Conservation (phyloP, 2,113 vertebrate species). For the Chionis minor region DNA sequence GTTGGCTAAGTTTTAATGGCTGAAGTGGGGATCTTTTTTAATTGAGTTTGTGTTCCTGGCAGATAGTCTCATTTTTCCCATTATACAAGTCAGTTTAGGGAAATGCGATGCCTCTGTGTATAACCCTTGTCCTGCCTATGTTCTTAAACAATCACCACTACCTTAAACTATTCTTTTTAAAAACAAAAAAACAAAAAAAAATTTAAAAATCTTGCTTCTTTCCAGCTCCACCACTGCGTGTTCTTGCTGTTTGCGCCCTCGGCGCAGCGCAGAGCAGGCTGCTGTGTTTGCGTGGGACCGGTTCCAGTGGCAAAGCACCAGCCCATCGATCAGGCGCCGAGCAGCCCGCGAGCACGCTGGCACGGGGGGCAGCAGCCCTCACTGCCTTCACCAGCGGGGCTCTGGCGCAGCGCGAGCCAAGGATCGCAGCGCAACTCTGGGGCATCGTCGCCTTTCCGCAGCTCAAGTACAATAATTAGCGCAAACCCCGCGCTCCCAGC, state of each 20-base stretch:
- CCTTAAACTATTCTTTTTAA: neutral
- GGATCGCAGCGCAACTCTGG: neutral
- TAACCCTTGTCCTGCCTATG: neutral
- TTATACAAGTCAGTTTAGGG: neutral
- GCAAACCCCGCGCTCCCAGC: neutral
- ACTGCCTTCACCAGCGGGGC: neutral
- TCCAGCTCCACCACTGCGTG: neutral
- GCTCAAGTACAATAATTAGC: neutral
- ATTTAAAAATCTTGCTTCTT: neutral
- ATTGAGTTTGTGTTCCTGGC: neutral
- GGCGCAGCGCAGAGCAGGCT: neutral
- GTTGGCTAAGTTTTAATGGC: constrained; percentile 35
- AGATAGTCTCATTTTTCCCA: constrained; percentile 4
- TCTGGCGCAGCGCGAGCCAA: neutral
- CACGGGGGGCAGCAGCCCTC: neutral
- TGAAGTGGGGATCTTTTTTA: constrained; percentile 27
- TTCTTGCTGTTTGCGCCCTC: neutral
- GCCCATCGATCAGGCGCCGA: neutral
- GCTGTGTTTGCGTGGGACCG: neutral
- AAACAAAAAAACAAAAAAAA: no score
- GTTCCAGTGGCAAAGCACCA: neutral
- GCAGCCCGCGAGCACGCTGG: fast-evolving
- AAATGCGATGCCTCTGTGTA: neutral
- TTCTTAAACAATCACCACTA: neutral
- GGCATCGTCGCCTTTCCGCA: neutral